A percentile compares a stretch with the other conserved stretches of the same genome.
Conservation (phyloP, 1,140 invertebrate species). For the Atta colombica region DNA sequence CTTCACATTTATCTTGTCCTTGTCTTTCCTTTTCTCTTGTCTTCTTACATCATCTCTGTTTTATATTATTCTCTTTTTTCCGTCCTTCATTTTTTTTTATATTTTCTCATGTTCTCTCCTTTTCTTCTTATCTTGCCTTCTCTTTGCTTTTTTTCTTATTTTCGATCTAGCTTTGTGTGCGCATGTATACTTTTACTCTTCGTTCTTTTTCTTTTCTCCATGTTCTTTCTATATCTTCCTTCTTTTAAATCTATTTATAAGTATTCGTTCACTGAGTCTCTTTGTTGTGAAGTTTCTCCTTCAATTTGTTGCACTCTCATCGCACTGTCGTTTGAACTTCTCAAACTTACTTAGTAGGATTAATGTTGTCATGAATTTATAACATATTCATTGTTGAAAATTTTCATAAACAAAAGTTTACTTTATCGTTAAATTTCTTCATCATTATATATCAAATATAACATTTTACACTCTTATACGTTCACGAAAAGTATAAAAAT, state of each 20-base stretch:
- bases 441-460: background rate
- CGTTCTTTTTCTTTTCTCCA: background rate
- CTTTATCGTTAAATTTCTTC: background rate
- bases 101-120: background rate
- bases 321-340: background rate
- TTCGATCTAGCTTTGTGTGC: background rate
- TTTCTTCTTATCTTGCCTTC: constrained; percentile 23
- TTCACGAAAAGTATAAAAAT: no score
- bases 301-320: constrained; percentile 11
- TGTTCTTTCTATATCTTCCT: background rate
- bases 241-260: constrained; percentile 38
- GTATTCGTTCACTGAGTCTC: constrained; percentile 11
- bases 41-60: background rate
- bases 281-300: constrained; percentile 15
- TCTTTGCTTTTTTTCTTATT: background rate
- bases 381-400: background rate
- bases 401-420: background rate
- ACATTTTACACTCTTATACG: background rate
- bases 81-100: constrained; percentile 11
- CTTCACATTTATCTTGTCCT: constrained; percentile 5
- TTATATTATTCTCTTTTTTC: background rate
- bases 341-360: constrained; percentile 1
- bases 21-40: background rate
- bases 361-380: constrained; percentile 16
- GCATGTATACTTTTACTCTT: background rate